Evolutionary conservation across 2,113 vertebrate genomes (phyloP).

Genomic region (Scopus umbretta): DNA sequence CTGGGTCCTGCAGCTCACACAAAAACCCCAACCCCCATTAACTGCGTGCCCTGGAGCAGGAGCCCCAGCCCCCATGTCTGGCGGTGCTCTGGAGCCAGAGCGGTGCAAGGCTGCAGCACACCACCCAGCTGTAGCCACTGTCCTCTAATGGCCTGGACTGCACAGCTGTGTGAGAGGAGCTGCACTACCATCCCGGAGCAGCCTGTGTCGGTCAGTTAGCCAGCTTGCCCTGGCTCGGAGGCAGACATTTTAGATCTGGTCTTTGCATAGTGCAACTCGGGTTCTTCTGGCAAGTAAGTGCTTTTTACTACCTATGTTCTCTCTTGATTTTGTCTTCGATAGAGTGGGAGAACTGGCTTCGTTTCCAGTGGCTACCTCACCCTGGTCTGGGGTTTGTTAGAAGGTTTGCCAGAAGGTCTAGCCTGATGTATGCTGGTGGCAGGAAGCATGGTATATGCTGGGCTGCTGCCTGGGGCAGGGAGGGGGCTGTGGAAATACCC

Average conservation of each 20-base stretch:
- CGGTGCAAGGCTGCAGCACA: neutral
- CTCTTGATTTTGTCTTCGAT: neutral
- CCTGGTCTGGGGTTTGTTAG: too few relatives aligned
- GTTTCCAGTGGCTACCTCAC: neutral
- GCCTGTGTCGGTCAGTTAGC: neutral
- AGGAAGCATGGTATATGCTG: neutral
- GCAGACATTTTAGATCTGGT: neutral
- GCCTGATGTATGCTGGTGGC: neutral
- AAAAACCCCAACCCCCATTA: neutral
- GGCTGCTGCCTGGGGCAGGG: neutral
- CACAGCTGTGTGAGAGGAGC: neutral
- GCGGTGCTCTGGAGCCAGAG: neutral
- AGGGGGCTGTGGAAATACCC: neutral
- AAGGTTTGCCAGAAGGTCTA: neutral
- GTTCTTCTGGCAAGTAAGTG: neutral
- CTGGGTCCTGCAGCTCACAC: neutral
- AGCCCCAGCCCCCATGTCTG: neutral
- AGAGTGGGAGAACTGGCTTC: neutral
- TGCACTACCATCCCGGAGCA: neutral
- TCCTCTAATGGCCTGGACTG: neutral
- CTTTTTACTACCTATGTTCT: neutral
- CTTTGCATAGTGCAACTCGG: fast-evolving
- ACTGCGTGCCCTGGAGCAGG: neutral
- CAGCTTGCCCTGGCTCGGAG: neutral
- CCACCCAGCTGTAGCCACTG: neutral